Evolutionary conservation across 2,888 invertebrate species (phyloP).

Genomic region (Frankliniella fusca): DNA sequence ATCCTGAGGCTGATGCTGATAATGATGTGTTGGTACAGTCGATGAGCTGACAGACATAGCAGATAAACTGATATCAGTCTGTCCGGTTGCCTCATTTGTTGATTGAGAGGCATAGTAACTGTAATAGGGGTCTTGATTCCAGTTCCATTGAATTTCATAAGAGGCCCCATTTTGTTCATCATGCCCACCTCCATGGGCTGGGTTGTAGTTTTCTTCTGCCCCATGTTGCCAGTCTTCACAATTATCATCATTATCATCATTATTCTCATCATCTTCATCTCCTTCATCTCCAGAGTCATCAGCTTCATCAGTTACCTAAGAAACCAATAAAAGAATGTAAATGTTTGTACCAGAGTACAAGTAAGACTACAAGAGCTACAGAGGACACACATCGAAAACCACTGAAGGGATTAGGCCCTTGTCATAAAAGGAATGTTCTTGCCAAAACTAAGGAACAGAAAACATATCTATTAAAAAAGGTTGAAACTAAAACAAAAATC

Average conservation of each 20-base stretch:
- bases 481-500: too few relatives aligned
- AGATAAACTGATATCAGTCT: not conserved
- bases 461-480: too few relatives aligned
- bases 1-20: not conserved
- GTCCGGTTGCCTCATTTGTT: slow-evolving; percentile 26
- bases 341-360: not conserved
- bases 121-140: slow-evolving; percentile 15
- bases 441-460: too few relatives aligned
- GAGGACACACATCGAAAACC: slow-evolving; percentile 11
- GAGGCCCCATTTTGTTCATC: not conserved
- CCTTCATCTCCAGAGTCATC: not conserved
- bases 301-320: not conserved
- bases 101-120: not conserved
- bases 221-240: not conserved
- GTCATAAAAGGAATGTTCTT: too few relatives aligned
- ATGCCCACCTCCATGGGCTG: not conserved
- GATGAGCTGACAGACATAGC: not conserved
- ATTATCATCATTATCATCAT: not conserved
- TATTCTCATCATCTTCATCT: not conserved
- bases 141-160: not conserved
- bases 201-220: not conserved
- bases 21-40: not conserved
- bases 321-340: not conserved
- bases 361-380: slow-evolving; percentile 7
- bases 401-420: not conserved